These are phyloP conservation scores for Aphidius ervi DNA, from an alignment of 1,140 invertebrate genomes.

Conservation along the genomic window DNA sequence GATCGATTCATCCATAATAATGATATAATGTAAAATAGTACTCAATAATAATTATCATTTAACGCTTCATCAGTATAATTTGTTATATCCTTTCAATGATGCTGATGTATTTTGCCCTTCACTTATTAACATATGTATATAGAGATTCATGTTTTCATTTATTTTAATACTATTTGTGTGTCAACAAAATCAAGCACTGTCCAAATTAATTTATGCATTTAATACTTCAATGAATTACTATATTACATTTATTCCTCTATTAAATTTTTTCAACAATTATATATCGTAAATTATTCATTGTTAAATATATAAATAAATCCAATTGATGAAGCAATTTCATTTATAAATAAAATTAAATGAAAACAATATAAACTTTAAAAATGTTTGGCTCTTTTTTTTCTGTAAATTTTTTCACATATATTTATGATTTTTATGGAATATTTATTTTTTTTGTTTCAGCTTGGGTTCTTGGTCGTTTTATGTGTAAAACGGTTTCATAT, in stretches of 20 bases:
- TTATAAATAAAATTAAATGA: too few species aligned
- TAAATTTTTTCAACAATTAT: too few species aligned
- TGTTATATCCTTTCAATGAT: constrained; percentile 22
- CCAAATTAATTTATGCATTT: not conserved
- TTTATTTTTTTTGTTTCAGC: constrained; percentile 61
- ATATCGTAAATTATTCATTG: too few species aligned
- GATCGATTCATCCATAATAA: not conserved
- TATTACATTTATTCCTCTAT: too few species aligned
- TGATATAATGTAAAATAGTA: constrained; percentile 12
- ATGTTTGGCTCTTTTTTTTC: too few species aligned
- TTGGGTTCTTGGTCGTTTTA: constrained; percentile 87
- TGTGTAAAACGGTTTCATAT: constrained; percentile 92
- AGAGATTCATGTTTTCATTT: constrained; percentile 3
- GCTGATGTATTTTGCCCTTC: constrained; percentile 23
- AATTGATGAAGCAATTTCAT: too few species aligned
- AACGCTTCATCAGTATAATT: constrained; percentile 27
- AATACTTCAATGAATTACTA: not conserved
- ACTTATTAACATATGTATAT: constrained; percentile 18
- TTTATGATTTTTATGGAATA: too few species aligned
- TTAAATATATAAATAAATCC: too few species aligned
- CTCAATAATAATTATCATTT: constrained; percentile 27
- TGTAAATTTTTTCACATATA: too few species aligned
- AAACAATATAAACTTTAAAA: too few species aligned
- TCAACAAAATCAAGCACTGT: not conserved
- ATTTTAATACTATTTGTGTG: constrained; percentile 10